Conservation (phyloP, 1,140 invertebrate species). For the Chlorops oryzae region DNA sequence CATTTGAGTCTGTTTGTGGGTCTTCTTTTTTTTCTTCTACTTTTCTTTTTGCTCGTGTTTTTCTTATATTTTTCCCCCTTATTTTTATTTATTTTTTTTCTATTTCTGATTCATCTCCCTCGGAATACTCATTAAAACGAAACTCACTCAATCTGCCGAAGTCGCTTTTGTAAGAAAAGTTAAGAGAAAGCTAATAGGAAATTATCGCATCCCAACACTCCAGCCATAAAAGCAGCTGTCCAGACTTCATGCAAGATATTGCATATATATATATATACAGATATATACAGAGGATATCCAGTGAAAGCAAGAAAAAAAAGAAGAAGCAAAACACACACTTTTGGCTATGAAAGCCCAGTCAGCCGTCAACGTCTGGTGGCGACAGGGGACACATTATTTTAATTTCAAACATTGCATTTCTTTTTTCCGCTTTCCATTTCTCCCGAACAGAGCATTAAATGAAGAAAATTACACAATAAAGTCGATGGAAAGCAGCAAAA, state of each 20-base stretch:
- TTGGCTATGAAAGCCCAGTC: neutral
- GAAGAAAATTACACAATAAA: too few relatives aligned
- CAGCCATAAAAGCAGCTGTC: slow-evolving; percentile 15
- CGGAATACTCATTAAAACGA: neutral
- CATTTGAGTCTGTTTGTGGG: neutral
- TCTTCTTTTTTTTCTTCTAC: neutral
- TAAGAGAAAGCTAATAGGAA: slow-evolving; percentile 5
- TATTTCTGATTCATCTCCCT: neutral
- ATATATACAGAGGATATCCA: neutral
- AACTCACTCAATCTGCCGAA: neutral
- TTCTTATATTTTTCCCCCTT: too few relatives aligned
- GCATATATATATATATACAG: neutral
- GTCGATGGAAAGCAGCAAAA: too few relatives aligned
- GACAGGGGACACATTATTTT: slow-evolving; percentile 46
- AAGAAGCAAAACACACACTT: neutral
- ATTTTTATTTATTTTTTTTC: slow-evolving; percentile 1
- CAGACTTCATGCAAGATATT: neutral
- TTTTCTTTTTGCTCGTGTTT: neutral
- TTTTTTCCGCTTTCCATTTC: slow-evolving; percentile 19
- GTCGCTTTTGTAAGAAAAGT: neutral
- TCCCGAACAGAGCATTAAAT: neutral
- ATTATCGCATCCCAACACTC: slow-evolving; percentile 11
- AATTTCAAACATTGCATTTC: slow-evolving; percentile 20
- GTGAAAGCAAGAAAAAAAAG: neutral
- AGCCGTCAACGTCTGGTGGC: slow-evolving; percentile 26